Conservation (phyloP, 2,888 invertebrate genomes). For the Lutraria lutraria region DNA sequence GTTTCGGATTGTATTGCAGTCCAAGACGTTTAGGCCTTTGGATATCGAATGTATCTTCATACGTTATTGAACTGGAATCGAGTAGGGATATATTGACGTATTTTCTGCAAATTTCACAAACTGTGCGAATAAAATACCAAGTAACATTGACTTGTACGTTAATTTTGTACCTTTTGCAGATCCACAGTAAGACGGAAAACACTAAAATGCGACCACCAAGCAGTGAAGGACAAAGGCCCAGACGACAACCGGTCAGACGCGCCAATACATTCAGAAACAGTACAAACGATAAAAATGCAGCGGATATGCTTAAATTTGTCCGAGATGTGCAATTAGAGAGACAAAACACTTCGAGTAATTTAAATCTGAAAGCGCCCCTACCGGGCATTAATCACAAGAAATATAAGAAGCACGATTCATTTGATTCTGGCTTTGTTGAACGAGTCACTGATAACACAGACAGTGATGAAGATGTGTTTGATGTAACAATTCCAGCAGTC, state of each 20-base stretch:
- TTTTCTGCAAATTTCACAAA: neutral
- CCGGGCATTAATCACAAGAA: neutral
- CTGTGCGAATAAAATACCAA: neutral
- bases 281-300: slow-evolving; percentile 5
- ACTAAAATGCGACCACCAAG: slow-evolving; percentile 1
- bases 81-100: neutral
- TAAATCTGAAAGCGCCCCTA: neutral
- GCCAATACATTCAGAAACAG: slow-evolving; percentile 19
- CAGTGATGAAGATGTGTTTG: slow-evolving; percentile 2
- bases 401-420: neutral
- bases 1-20: neutral
- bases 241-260: slow-evolving; percentile 1
- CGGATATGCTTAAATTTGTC: slow-evolving; percentile 20
- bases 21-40: neutral
- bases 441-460: neutral
- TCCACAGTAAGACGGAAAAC: neutral
- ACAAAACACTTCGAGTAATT: neutral
- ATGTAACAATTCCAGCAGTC: neutral
- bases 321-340: slow-evolving; percentile 4
- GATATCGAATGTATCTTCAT: neutral
- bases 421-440: slow-evolving; percentile 20
- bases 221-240: neutral
- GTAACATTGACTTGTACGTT: neutral
- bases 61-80: neutral
- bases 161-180: neutral